Base-by-base conservation (phyloP, 1,140 invertebrate genomes). In the Pseudomyrmex dendroicus region DNA sequence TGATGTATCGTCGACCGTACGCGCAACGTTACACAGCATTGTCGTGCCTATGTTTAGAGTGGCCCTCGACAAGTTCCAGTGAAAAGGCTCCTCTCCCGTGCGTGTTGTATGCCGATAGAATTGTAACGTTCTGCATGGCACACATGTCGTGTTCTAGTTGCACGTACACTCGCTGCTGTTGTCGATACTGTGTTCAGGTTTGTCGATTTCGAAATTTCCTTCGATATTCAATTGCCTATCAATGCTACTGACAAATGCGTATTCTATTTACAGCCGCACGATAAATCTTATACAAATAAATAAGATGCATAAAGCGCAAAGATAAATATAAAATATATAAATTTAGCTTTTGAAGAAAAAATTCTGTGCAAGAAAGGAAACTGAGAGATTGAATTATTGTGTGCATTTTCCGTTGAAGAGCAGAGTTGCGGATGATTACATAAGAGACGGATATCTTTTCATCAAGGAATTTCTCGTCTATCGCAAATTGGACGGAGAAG, bases 11-110 rank as follows among this genome's bases (percentile, higher is more conserved):
- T 17, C 52, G 17, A 68, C 5, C 12, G 9, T 57, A 46, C 20
- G 54, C 7, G 17, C 12, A 12, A 72, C n/a, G 63, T 78, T 68
- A 68, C 35, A 20, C 22, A 78, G 52, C 63, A 25, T 70, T 59
- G 76, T 52, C 52, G 4, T 59, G 66, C 44, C 66, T 80, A 70
- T 61, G 44, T 72, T 80, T 80, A 80, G 44, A 70, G 54, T 70
- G 76, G 54, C 67, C 76, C 44, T 80, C 44, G 12, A 78, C n/a
- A 15, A 70, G 44, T 78, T 59, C 64, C 76, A 48, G 72, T 77
- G 72, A 80, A 82, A 82, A 82, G 48, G 20, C 35, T 62, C 44
- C 20, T 35, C 35, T 35, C 5, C 44, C 48, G 25, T 82, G 48
- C 72, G 59, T 82, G 68, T 74, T 74, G 48, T 59, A 82, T n/a